Conservation (phyloP, 2,888 invertebrate species). For the Epirrhoe alternata region DNA sequence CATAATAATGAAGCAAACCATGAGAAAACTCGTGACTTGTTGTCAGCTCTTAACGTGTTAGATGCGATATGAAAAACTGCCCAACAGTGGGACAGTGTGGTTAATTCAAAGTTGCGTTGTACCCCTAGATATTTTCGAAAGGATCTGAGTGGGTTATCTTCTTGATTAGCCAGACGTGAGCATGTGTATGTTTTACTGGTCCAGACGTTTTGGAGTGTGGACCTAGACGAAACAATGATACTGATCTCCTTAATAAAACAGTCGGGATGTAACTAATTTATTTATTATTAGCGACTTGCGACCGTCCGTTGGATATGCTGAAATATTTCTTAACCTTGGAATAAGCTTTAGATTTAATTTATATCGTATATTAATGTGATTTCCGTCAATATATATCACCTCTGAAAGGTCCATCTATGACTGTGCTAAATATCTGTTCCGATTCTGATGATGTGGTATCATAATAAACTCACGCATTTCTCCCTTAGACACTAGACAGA, state of each 20-base stretch:
- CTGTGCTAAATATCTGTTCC: too few species aligned
- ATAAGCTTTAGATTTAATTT: not conserved
- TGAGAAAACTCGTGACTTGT: too few species aligned
- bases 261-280: constrained; percentile 20
- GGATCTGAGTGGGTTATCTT: not conserved
- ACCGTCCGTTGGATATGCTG: constrained; percentile 4
- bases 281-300: constrained; percentile 7
- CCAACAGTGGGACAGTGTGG: too few species aligned
- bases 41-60: too few species aligned
- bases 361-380: not conserved
- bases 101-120: not conserved
- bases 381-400: too few species aligned
- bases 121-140: not conserved
- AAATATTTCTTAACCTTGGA: constrained; percentile 2
- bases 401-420: too few species aligned
- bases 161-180: not conserved
- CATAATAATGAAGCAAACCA: too few species aligned
- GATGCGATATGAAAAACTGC: too few species aligned
- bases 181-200: not conserved
- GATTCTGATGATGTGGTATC: too few species aligned
- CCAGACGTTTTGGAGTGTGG: constrained; percentile 6
- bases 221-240: not conserved
- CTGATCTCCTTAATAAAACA: constrained; percentile 21
- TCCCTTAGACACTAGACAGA: too few species aligned
- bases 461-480: too few species aligned